phyloP scores from a whole-genome alignment of 2,797 vertebrate species.

The Oreochromis mossambicus region DNA sequence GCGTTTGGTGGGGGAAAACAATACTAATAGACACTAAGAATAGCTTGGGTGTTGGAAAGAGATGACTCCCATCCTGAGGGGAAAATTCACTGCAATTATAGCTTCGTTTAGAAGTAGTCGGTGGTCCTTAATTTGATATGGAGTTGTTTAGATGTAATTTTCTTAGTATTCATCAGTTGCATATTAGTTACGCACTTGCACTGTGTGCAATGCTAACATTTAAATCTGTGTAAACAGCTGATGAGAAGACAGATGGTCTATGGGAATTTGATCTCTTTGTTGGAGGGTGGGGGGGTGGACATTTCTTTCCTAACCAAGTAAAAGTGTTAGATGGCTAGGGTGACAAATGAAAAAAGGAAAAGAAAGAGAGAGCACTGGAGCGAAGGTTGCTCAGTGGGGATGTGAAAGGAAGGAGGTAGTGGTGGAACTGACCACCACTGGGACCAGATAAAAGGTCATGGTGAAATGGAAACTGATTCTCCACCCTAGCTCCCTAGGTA shows the following conservation, averaged over 20 bases:
- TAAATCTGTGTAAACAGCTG: conserved; percentile 66
- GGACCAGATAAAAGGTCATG: conserved; percentile 79
- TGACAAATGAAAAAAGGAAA: conserved; percentile 58
- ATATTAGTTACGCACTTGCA: conserved; percentile 51
- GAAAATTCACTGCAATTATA: conserved; percentile 55
- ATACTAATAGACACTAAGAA: conserved; percentile 69
- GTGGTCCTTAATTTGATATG: conserved; percentile 57
- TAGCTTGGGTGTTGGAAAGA: conserved; percentile 72
- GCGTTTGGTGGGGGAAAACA: conserved; percentile 72
- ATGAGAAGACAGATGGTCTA: conserved; percentile 69
- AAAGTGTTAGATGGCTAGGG: conserved; percentile 69
- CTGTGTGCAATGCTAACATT: conserved; percentile 55
- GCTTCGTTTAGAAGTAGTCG: conserved; percentile 56
- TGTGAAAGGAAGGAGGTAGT: conserved; percentile 71
- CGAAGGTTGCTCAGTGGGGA: conserved; percentile 63
- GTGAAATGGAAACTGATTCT: conserved; percentile 84
- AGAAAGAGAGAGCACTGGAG: conserved; percentile 53
- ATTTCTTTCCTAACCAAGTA: conserved; percentile 76
- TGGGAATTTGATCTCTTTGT: conserved; percentile 79
- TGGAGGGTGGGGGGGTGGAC: conserved; percentile 35
- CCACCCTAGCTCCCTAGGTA: conserved; percentile 79
- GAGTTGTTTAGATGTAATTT: conserved; percentile 53
- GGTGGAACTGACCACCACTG: conserved; percentile 64
- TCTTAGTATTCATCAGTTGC: conserved; percentile 46
- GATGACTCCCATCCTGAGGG: conserved; percentile 70